Percentiles rank a stretch among this genome's conserved stretches.
Conservation (phyloP, 2,888 invertebrate genomes). For the Mylabris sibirica region DNA sequence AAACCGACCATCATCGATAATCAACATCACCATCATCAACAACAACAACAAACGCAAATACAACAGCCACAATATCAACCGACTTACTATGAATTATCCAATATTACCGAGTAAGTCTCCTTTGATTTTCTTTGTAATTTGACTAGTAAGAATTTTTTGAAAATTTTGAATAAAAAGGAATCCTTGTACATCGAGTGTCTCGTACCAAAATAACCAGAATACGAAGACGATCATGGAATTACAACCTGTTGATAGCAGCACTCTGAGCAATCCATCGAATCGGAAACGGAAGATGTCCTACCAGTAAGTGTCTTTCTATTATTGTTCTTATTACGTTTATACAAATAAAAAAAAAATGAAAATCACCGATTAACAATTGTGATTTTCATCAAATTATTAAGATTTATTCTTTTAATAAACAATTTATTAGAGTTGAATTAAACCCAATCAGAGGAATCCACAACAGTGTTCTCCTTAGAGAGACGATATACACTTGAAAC, state of each 20-base stretch:
- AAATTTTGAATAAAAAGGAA: constrained; percentile 47
- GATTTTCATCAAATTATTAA: not conserved
- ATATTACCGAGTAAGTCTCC: constrained; percentile 58
- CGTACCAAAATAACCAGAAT: constrained; percentile 46
- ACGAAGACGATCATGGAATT: constrained; percentile 50
- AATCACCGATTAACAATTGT: not conserved
- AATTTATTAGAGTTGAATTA: not conserved
- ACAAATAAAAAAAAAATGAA: not conserved
- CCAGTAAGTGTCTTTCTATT: constrained; percentile 60
- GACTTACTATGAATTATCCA: constrained; percentile 57
- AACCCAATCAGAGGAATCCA: not conserved
- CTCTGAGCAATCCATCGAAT: constrained; percentile 43
- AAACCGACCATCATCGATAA: constrained; percentile 53
- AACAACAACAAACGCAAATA: constrained; percentile 40
- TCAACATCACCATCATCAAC: constrained; percentile 39
- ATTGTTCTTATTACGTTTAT: not conserved
- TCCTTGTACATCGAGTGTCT: constrained; percentile 52
- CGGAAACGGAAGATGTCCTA: constrained; percentile 64
- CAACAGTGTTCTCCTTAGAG: constrained; percentile 11
- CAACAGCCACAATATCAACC: constrained; percentile 53
- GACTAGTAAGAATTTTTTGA: not conserved
- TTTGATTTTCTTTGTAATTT: constrained; percentile 10
- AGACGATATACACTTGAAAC: not conserved
- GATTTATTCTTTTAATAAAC: not conserved
- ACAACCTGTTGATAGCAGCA: constrained; percentile 53